These are phyloP conservation scores for Anseranas semipalmata DNA, from an alignment of 2,113 vertebrate genomes.

Conservation along the genomic window DNA sequence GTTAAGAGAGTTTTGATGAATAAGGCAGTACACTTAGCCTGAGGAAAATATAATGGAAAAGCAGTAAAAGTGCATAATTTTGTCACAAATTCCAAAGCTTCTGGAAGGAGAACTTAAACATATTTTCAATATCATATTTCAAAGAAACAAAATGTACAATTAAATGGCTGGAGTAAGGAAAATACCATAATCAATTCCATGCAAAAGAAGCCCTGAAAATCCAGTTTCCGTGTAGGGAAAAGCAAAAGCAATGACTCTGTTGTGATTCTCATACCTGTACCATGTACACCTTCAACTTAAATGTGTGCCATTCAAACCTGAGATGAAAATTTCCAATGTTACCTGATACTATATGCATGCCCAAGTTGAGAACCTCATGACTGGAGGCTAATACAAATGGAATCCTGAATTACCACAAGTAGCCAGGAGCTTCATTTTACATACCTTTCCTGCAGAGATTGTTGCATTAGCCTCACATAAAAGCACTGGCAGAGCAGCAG, in stretches of 20 bases:
- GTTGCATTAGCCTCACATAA: not conserved
- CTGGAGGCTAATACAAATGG: not conserved
- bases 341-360: not conserved
- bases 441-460: not conserved
- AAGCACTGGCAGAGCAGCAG: not conserved
- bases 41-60: not conserved
- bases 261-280: not conserved
- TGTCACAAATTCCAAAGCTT: not conserved
- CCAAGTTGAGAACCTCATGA: not conserved
- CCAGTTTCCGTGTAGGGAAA: not conserved
- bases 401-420: not conserved
- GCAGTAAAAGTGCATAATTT: not conserved
- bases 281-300: not conserved
- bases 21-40: not conserved
- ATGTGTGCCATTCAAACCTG: not conserved
- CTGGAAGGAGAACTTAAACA: not conserved
- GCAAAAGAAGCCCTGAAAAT: not conserved
- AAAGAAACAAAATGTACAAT: not conserved
- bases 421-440: not conserved
- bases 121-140: not conserved
- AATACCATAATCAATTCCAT: not conserved
- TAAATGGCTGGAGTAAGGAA: not conserved
- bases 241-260: not conserved
- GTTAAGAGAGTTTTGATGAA: not conserved
- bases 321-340: not conserved